Base-by-base conservation (phyloP, 2,888 invertebrate species). In the Arge pagana region DNA sequence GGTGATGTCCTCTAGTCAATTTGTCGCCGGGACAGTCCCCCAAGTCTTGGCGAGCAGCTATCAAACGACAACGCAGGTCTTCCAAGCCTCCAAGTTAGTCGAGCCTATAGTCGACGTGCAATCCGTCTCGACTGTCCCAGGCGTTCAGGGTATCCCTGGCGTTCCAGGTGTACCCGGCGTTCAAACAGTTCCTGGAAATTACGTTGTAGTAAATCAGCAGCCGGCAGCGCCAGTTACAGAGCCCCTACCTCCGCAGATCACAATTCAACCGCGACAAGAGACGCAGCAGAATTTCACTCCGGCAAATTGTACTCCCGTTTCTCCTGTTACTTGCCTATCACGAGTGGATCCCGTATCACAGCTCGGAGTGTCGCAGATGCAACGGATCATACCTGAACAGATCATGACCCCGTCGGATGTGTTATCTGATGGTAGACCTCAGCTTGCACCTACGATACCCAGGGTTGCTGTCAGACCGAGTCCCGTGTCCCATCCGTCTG, bases 1-100 rank as follows among this genome's bases (percentile, higher is more conserved):
- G 3, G 90, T 91, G 0, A 90, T 91, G 90, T 89, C 89, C n/a
- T 90, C 90, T 16, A 90, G 90, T 69, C 91, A 91, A 68, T 90
- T 90, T 69, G 85, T 91, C 11, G 87, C 90, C 3, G 88, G 89
- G 1, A 86, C 89, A 4, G 86, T 90, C 80, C 89, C 88, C 55
- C 90, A 90, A 36, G 86, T 90, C 2, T 79, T 90, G 23, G 88
- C 90, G 49, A 90, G 90, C 65, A 90, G 90, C 70, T 91, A 90
- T 70, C 89, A 91, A 13, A 91, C 91, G 2, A 88, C 88, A 1
- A 91, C 91, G 0, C 88, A 88, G 79, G 89, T 90, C 26, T 89
- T 89, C 76, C 90, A 91, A 80, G 90, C 90, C 0, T 90, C 90
- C 58, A 91, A 91, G 76, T 60, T 74, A 3, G 85, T 90, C 70